phyloP scores from a whole-genome alignment of 2,888 invertebrate genomes.

The Drosophila mayaguana region DNA sequence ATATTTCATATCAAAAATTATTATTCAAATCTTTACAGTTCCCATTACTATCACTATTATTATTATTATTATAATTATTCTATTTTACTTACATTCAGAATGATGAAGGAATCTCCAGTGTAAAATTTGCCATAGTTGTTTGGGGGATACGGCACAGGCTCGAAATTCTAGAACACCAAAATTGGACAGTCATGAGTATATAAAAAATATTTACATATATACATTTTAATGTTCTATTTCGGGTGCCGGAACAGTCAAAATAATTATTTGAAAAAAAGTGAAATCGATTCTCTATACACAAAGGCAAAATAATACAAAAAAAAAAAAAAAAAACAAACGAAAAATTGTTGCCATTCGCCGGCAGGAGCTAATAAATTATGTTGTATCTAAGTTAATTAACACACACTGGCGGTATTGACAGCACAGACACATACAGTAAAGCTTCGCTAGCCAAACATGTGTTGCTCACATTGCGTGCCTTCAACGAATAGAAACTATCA shows the following conservation, averaged over 20 bases:
- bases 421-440: slow-evolving; percentile 26
- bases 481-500: slow-evolving; percentile 49
- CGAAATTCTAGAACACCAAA: slow-evolving; percentile 88
- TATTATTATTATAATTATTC: background rate
- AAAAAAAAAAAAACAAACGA: slow-evolving; percentile 3
- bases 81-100: slow-evolving; percentile 89
- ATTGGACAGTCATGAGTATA: slow-evolving; percentile 15
- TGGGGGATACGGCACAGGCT: slow-evolving; percentile 90
- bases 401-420: slow-evolving; percentile 23
- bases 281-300: slow-evolving; percentile 34
- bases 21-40: too few relatives aligned
- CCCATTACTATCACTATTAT: background rate
- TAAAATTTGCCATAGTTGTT: slow-evolving; percentile 93
- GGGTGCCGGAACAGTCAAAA: slow-evolving; percentile 36
- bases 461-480: slow-evolving; percentile 57
- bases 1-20: background rate
- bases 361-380: slow-evolving; percentile 60
- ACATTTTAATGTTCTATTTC: slow-evolving; percentile 34
- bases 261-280: slow-evolving; percentile 19
- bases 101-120: slow-evolving; percentile 94
- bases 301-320: slow-evolving; percentile 13
- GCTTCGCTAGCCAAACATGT: slow-evolving; percentile 51
- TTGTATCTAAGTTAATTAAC: slow-evolving; percentile 60
- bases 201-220: background rate
- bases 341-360: slow-evolving; percentile 3